Conservation (phyloP, 2,888 invertebrate genomes). For the Crepidodera aurea region DNA sequence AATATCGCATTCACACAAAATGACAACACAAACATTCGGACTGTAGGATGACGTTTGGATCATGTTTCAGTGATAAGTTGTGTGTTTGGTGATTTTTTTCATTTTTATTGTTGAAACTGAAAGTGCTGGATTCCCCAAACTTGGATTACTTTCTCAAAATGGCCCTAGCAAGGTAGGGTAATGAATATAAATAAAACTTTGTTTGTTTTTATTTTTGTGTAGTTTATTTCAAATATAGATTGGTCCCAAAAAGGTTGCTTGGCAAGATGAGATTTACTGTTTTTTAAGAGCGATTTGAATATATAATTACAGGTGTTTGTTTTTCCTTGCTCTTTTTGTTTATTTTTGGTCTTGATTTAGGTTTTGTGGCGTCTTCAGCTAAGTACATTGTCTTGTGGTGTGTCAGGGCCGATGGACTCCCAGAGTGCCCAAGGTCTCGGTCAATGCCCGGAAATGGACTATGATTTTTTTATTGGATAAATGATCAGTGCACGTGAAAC, state of each 20-base stretch:
- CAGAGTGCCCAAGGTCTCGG: constrained; percentile 50
- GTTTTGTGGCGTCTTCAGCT: constrained; percentile 17
- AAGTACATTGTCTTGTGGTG: constrained; percentile 45
- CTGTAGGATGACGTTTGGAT: constrained; percentile 7
- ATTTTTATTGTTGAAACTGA: constrained; percentile 17
- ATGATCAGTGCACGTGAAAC: not conserved
- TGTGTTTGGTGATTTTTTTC: constrained; percentile 16
- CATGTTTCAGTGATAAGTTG: constrained; percentile 29
- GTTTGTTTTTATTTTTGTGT: not conserved
- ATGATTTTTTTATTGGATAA: constrained; percentile 16
- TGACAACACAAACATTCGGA: constrained; percentile 2
- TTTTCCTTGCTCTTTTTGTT: constrained; percentile 5
- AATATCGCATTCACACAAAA: not conserved
- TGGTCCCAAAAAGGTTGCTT: not conserved
- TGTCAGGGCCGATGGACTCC: constrained; percentile 49
- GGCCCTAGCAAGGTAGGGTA: constrained; percentile 48
- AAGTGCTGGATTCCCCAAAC: constrained; percentile 33
- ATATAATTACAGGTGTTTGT: not conserved
- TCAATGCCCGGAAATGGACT: constrained; percentile 50
- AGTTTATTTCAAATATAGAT: not conserved
- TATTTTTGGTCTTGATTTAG: constrained; percentile 26
- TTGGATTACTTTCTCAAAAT: constrained; percentile 48
- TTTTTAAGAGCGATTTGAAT: constrained; percentile 1
- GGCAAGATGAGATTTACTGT: not conserved
- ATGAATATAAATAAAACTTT: not conserved